phyloP scores from a whole-genome alignment of 2,113 vertebrate genomes.

The Carassius gibelio region DNA sequence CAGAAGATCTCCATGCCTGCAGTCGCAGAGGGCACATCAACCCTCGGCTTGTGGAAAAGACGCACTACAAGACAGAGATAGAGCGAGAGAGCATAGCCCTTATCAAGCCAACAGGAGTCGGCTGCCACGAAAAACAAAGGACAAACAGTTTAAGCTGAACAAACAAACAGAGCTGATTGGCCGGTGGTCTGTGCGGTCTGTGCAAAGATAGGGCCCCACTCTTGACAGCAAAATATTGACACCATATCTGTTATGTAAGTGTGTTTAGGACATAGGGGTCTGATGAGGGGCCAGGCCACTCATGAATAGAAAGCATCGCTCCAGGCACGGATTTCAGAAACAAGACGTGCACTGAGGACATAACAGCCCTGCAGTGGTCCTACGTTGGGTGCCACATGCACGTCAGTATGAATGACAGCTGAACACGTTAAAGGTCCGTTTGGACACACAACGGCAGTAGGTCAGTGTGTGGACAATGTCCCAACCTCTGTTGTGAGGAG shows the following conservation, averaged over 20 bases:
- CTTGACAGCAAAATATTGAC: constrained; percentile 73
- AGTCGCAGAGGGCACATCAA: constrained; percentile 3
- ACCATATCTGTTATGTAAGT: constrained; percentile 73
- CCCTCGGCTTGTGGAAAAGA: constrained; percentile 20
- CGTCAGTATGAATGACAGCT: constrained; percentile 29
- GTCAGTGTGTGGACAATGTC: constrained; percentile 25
- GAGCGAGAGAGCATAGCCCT: constrained; percentile 44
- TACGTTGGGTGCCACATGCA: too few relatives aligned
- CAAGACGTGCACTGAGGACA: constrained; percentile 40
- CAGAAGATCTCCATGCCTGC: background rate
- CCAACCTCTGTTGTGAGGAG: constrained; percentile 31
- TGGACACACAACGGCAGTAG: constrained; percentile 13
- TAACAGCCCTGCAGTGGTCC: background rate
- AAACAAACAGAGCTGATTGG: constrained; percentile 77
- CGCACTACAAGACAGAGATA: constrained; percentile 7
- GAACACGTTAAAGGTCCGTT: constrained; percentile 7
- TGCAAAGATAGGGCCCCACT: constrained; percentile 63
- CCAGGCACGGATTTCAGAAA: constrained; percentile 50
- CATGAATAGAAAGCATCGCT: constrained; percentile 48
- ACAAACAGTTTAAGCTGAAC: constrained; percentile 76
- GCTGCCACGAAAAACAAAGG: constrained; percentile 67
- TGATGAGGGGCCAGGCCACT: constrained; percentile 44
- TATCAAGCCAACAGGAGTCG: constrained; percentile 63
- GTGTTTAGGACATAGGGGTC: constrained; percentile 60
- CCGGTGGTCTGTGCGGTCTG: constrained; percentile 58